phyloP scores from a whole-genome alignment of 2,113 vertebrate species.

The rabbit (Oryctolagus cuniculus) region mOryCun1.1 NC_091436.1:57701501-57702000 shows the following conservation, averaged over 20 bases:
- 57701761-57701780: background rate
- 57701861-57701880: background rate
- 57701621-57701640: background rate
- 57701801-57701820: background rate
- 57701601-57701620: background rate
- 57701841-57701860: background rate
- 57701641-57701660: background rate
- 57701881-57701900: constrained; percentile 31
- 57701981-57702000: constrained; percentile 34
- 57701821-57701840: background rate
- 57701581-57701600: background rate
- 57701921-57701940: background rate
- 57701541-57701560: background rate
- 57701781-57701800: background rate
- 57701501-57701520: background rate
- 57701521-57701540: background rate
- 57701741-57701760: background rate
- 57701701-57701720: background rate
- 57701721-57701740: background rate
- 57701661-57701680: background rate
- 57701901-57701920: background rate
- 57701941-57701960: background rate
- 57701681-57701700: background rate
- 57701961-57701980: background rate
- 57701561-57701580: background rate